Evolutionary conservation across 2,797 vertebrate species (phyloP), one percentile per base, ranked within the genome.

Genomic region (Notolabrus celidotus): DNA sequence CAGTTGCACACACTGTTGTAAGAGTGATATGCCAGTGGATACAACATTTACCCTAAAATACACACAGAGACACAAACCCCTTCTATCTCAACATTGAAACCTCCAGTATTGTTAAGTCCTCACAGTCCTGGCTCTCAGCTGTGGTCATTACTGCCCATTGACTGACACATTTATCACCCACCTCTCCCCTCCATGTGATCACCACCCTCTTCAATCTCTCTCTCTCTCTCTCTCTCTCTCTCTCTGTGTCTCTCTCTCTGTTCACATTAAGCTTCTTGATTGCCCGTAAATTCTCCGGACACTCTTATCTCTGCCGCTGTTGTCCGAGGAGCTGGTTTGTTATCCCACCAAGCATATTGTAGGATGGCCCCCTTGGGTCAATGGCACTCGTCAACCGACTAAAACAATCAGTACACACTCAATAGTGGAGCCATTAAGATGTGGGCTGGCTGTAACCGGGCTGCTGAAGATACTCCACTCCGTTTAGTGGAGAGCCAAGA

Each of bases 381-480:
- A 86, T 90, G 86, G 71, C 75, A 74, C 52, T 82, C 77, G 69
- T 83, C 86, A 76, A 67, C 74, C 72, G 82, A 67, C 84, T 89
- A 86, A 92, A 90, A 88, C 88, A 92, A 92, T 92, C 90, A 91
- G 79, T 72, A 41, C 38, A 73, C 85, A 81, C 86, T 91, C 88
- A 85, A 89, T 92, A 86, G 83, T 46, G 27, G 67, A 84, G 82
- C 79, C 82, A 91, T 92, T 91, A 91, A 89, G 86, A 90, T 88
- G 65, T 74, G 71, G 63, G 81, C 79, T 71, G 74, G 84, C 80
- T 74, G 70, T 64, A 82, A 79, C 52, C 47, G 61, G 54, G 45
- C 59, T 25, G 63, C 72, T 79, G 78, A 77, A 87, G 88, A 87
- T 85, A 46, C 57, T 73, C 49, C 7, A 19, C 33, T 62, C 19